Base-by-base conservation (phyloP, 2,888 invertebrate genomes). In the Neoitamus cyanurus region DNA sequence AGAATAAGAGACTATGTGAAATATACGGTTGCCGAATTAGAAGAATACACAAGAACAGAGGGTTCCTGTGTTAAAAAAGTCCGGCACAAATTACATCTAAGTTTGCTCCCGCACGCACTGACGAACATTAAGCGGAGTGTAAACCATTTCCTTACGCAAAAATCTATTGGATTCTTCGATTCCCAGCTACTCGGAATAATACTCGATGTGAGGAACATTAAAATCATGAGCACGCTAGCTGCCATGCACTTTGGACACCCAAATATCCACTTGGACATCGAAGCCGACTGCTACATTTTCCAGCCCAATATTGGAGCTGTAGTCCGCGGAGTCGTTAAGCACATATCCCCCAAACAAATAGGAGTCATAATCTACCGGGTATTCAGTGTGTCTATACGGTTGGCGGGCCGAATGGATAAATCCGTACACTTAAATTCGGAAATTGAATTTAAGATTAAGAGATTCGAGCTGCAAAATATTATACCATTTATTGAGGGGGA, bases 241-340 rank as follows among this genome's bases (percentile, higher is more conserved):
- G 89, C 89, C 2, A 90, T 94, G 69, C 90, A 93, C 7, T 90
- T 92, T 68, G 94, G 94, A 86, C 92, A 92, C 85, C 92, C 92
- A 34, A 92, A 90, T 58, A 90, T 94, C 86, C 94, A 94, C 88
- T 86, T 94, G 36, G 91, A 94, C 86, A 90, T 95, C 2, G 90
- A 92, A 87, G 94, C 93, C 0, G 93, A 94, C 87, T 95, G 94
- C 88, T 94, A 93, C 88, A 88, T 95, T 20, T 95, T 95, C 87
- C 92, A 92, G 85, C 95, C 95, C 2, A 88, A 90, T 86, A 88
- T 93, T 48, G 94, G 93, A 0, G 92, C 92, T 84, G 89, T 90
- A 5, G 89, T 95, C 11, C 92, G 91, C 87, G 95, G 94, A 13
- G 89, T 93, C 68, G 94, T 95, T 0, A 94, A 93, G 87, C 94